These are phyloP conservation scores for Conistra vaccinii DNA, from an alignment of 2,888 invertebrate genomes.

Conservation along the genomic window DNA sequence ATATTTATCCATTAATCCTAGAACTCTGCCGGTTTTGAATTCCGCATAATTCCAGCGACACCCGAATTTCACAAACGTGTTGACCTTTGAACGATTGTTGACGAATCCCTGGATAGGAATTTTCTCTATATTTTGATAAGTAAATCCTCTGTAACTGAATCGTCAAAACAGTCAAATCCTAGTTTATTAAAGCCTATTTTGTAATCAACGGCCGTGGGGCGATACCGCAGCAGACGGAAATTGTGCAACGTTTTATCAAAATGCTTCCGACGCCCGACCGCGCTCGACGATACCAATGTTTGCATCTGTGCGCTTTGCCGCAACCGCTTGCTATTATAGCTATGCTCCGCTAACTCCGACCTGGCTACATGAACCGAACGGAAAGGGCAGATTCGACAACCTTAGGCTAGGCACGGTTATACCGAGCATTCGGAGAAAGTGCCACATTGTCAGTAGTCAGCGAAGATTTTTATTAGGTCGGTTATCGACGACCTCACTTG, in stretches of 20 bases:
- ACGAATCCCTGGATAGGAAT: conserved; percentile 14
- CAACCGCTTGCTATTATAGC: conserved; percentile 61
- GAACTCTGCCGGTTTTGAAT: conserved; percentile 27
- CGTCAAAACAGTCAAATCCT: conserved; percentile 40
- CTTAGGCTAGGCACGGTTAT: conserved; percentile 38
- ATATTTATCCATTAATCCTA: conserved; percentile 37
- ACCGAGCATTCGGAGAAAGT: conserved; percentile 52
- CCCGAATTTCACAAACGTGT: conserved; percentile 32
- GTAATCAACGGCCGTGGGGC: conserved; percentile 70
- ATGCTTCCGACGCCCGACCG: conserved; percentile 75
- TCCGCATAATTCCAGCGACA: conserved; percentile 21
- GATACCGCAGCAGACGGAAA: conserved; percentile 77
- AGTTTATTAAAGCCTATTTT: conserved; percentile 71
- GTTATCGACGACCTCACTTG: conserved; percentile 47
- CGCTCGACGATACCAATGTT: conserved; percentile 72
- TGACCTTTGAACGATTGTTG: conserved; percentile 20
- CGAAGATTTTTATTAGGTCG: conserved; percentile 55
- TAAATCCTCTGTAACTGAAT: conserved; percentile 8
- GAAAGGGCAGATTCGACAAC: conserved; percentile 40
- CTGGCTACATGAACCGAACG: conserved; percentile 56
- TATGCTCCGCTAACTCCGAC: conserved; percentile 53
- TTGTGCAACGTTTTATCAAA: conserved; percentile 85
- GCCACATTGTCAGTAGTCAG: conserved; percentile 56
- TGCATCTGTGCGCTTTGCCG: conserved; percentile 76
- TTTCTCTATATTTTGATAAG: conserved; percentile 11